Conservation (phyloP, 2,113 vertebrate genomes). For the Leptodactylus fuscus region DNA sequence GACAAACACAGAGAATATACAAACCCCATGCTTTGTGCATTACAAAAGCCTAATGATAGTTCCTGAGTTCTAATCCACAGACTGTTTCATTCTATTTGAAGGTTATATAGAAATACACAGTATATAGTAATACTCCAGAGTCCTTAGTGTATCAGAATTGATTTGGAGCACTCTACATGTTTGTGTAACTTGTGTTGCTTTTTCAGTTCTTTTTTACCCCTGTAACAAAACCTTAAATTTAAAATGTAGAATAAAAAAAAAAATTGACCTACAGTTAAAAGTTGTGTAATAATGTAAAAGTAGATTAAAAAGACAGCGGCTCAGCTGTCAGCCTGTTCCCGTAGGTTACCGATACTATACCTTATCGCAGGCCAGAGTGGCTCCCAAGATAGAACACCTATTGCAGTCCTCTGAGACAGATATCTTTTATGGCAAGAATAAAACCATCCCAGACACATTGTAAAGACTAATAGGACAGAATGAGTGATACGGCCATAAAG, state of each 20-base stretch:
- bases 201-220: too few species aligned
- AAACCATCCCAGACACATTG: conserved; percentile 25
- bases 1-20: too few species aligned
- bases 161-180: too few species aligned
- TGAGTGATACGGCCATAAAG: conserved; percentile 34
- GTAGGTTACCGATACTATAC: not conserved
- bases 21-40: too few species aligned
- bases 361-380: not conserved
- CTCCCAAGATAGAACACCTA: not conserved
- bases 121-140: too few species aligned
- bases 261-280: not conserved
- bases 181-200: too few species aligned
- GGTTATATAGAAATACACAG: too few species aligned
- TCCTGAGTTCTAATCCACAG: too few species aligned
- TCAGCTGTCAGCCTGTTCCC: not conserved
- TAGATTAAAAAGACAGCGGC: not conserved
- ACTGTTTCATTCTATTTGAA: too few species aligned
- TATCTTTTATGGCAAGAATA: not conserved
- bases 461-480: conserved; percentile 46
- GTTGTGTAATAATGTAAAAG: not conserved
- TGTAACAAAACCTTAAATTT: too few species aligned
- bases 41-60: too few species aligned
- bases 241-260: not conserved
- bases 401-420: conserved; percentile 27
- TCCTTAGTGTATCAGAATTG: too few species aligned